Percentiles rank a stretch among this genome's conserved stretches.
Evolutionary conservation across 2,113 vertebrate genomes (phyloP).

Genomic region (Miniopterus natalensis): DNA sequence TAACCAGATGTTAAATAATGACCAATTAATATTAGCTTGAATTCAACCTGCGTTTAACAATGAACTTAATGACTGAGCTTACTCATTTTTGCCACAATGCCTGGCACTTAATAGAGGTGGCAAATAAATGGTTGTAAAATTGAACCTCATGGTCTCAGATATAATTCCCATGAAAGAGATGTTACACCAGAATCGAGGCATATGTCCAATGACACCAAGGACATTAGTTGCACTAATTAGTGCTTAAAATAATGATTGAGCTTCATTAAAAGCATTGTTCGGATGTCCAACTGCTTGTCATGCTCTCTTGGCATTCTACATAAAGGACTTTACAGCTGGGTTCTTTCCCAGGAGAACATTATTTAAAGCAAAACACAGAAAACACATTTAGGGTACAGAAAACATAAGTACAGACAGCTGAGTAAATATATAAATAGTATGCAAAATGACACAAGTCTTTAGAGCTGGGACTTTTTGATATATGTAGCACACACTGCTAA

Average conservation of each 20-base stretch:
- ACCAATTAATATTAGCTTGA: not conserved
- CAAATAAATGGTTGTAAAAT: not conserved
- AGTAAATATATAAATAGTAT: constrained; percentile 55
- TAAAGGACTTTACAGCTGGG: not conserved
- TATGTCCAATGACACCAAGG: not conserved
- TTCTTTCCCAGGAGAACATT: constrained; percentile 28
- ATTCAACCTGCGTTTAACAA: not conserved
- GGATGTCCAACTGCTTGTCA: not conserved
- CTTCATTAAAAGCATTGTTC: not conserved
- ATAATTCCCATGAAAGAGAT: not conserved
- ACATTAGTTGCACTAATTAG: not conserved
- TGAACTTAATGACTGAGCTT: not conserved
- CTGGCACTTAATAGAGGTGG: not conserved
- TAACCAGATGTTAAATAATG: not conserved
- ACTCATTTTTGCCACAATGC: not conserved
- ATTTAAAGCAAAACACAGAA: constrained; percentile 65
- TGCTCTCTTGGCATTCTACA: not conserved
- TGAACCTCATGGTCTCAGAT: not conserved
- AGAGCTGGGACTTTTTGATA: constrained; percentile 25
- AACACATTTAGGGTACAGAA: constrained; percentile 44
- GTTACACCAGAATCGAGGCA: not conserved
- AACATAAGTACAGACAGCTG: constrained; percentile 44
- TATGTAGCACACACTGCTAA: not conserved
- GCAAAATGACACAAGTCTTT: not conserved
- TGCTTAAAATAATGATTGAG: constrained; percentile 67